These are phyloP conservation scores for Odontophorus gujanensis DNA, from an alignment of 2,113 vertebrate species.

Conservation along the genomic window DNA sequence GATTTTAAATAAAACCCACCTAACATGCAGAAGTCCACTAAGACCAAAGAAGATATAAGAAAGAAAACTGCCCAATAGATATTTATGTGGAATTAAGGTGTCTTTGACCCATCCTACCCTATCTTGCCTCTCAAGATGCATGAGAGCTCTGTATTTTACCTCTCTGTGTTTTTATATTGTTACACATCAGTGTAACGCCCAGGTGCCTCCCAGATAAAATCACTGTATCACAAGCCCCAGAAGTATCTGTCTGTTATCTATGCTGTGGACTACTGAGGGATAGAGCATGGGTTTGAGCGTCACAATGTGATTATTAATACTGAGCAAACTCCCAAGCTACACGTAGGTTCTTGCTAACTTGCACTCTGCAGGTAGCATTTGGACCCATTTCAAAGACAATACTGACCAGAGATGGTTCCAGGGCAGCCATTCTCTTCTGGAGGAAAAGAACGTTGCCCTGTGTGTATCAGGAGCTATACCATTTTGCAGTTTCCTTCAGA, in stretches of 20 bases:
- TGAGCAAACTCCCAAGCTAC: not conserved
- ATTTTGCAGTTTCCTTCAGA: not conserved
- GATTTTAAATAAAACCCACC: not conserved
- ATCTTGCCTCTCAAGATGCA: not conserved
- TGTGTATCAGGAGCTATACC: not conserved
- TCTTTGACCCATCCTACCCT: not conserved
- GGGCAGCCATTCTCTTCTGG: not conserved
- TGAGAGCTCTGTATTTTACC: not conserved
- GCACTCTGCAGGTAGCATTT: not conserved
- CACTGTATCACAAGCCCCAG: not conserved
- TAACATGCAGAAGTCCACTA: accelerated
- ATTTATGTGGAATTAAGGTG: not conserved
- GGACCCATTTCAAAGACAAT: not conserved
- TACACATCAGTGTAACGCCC: not conserved
- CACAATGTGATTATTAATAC: not conserved
- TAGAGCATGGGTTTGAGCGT: not conserved
- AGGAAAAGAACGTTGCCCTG: not conserved
- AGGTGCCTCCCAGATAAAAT: not conserved
- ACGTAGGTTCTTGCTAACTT: not conserved
- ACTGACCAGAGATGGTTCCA: not conserved
- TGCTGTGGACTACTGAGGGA: not conserved
- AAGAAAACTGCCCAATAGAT: not conserved
- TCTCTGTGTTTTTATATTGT: not conserved
- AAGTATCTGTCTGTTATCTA: not conserved
- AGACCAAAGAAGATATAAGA: not conserved